Evolutionary conservation across 2,797 vertebrate species (phyloP).

Genomic region (Platyrinchus mystaceus): DNA sequence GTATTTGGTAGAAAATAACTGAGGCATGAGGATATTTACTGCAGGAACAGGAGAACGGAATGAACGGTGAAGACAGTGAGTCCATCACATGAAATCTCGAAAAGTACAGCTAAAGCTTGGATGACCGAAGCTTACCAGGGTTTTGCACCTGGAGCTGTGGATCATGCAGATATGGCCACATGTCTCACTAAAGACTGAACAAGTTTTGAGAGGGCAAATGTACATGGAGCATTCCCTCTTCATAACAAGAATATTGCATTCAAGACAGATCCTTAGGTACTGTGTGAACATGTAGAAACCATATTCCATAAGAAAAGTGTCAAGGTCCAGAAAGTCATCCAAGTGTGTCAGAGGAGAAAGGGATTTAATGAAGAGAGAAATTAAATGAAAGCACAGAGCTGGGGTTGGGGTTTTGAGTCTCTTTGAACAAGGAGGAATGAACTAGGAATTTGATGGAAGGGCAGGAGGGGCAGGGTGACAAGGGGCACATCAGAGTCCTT

Average conservation of each 20-base stretch:
- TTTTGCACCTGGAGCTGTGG: not conserved
- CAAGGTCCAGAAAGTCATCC: not conserved
- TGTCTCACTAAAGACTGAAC: not conserved
- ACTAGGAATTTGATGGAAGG: not conserved
- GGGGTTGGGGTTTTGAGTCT: not conserved
- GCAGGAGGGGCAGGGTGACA: not conserved
- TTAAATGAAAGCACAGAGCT: not conserved
- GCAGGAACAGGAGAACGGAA: not conserved
- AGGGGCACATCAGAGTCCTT: not conserved
- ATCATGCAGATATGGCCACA: not conserved
- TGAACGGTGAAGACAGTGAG: not conserved
- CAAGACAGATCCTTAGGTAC: not conserved
- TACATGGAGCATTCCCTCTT: not conserved
- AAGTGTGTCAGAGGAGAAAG: not conserved
- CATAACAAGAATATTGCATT: not conserved
- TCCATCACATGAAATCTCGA: not conserved
- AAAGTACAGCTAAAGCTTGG: not conserved
- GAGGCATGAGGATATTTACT: not conserved
- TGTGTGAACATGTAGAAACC: not conserved
- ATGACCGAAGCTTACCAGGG: accelerated
- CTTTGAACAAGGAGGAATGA: not conserved
- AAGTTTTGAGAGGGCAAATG: not conserved
- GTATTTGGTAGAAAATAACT: not conserved
- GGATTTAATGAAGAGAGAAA: not conserved
- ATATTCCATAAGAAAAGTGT: not conserved